phyloP scores from a whole-genome alignment of 2,888 invertebrate genomes.

The Orthosia incerta region DNA sequence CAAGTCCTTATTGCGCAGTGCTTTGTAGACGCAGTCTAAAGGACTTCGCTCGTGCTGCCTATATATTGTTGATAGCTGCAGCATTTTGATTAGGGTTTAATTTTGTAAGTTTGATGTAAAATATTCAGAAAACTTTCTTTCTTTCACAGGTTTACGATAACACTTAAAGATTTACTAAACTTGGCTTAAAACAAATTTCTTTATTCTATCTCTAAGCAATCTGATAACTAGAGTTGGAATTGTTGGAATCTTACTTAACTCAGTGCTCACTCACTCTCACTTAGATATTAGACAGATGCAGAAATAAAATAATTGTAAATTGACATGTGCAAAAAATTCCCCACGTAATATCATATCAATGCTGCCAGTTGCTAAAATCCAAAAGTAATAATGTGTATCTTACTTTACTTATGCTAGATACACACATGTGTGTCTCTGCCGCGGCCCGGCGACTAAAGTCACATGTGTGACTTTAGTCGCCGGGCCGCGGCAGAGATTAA shows the following conservation, averaged over 20 bases:
- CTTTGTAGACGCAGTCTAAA: constrained; percentile 16
- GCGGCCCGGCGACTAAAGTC: too few relatives aligned
- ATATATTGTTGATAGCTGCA: neutral
- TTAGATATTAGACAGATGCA: too few relatives aligned
- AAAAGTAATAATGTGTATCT: too few relatives aligned
- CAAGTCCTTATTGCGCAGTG: constrained; percentile 25
- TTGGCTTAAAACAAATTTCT: neutral
- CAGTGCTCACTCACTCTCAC: too few relatives aligned
- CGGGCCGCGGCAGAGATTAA: too few relatives aligned
- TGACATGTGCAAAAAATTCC: neutral
- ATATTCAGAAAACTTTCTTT: neutral
- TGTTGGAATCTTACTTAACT: too few relatives aligned
- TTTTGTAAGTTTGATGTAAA: neutral
- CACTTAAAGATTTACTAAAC: too few relatives aligned
- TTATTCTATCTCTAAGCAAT: neutral
- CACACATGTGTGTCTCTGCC: too few relatives aligned
- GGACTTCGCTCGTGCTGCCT: neutral
- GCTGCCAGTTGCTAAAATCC: constrained; percentile 4
- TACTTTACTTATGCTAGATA: too few relatives aligned
- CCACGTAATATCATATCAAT: neutral
- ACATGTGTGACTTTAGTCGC: too few relatives aligned
- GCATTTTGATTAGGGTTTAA: constrained; percentile 18
- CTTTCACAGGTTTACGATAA: neutral
- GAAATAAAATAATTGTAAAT: too few relatives aligned
- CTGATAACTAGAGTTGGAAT: too few relatives aligned